A percentile compares a stretch with the other conserved stretches of the same genome.
phyloP scores from a whole-genome alignment of 1,140 invertebrate species.

The Zelostemma sp. region DNA sequence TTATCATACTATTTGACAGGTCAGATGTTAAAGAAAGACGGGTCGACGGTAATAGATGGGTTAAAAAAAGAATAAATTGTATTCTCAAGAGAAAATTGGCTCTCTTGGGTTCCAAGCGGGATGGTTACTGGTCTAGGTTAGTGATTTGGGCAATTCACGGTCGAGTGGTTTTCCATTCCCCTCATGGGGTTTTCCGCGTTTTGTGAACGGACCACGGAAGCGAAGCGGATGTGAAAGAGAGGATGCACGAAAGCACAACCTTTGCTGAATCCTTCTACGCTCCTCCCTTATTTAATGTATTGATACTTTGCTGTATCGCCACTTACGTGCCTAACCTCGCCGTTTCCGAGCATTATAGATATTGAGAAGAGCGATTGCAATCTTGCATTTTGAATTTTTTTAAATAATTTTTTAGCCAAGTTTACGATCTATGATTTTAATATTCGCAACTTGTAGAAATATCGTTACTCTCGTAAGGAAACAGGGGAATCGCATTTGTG shows the following conservation, averaged over 20 bases:
- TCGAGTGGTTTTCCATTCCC: slow-evolving; percentile 41
- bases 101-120: slow-evolving; percentile 29
- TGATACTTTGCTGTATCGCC: too few species aligned
- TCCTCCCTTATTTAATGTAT: slow-evolving; percentile 28
- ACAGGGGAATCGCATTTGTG: not conserved
- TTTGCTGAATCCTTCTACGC: slow-evolving; percentile 22
- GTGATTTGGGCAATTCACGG: slow-evolving; percentile 48
- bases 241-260: slow-evolving; percentile 22
- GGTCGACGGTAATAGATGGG: slow-evolving; percentile 26
- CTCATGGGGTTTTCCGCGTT: slow-evolving; percentile 29
- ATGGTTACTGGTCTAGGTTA: slow-evolving; percentile 40
- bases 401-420: too few species aligned
- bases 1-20: slow-evolving; percentile 18
- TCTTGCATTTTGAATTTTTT: too few species aligned
- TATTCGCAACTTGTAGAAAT: too few species aligned
- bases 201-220: slow-evolving; percentile 26
- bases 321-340: slow-evolving; percentile 15
- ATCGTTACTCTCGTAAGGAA: not conserved
- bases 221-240: slow-evolving; percentile 33
- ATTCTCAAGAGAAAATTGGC: slow-evolving; percentile 44
- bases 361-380: too few species aligned
- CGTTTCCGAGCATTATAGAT: too few species aligned
- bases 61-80: slow-evolving; percentile 41
- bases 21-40: slow-evolving; percentile 20
- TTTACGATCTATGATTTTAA: not conserved